A percentile compares a stretch with the other conserved stretches of the same genome.
Evolutionary conservation across 2,888 invertebrate genomes (phyloP).

Genomic region (Homarus gammarus): DNA sequence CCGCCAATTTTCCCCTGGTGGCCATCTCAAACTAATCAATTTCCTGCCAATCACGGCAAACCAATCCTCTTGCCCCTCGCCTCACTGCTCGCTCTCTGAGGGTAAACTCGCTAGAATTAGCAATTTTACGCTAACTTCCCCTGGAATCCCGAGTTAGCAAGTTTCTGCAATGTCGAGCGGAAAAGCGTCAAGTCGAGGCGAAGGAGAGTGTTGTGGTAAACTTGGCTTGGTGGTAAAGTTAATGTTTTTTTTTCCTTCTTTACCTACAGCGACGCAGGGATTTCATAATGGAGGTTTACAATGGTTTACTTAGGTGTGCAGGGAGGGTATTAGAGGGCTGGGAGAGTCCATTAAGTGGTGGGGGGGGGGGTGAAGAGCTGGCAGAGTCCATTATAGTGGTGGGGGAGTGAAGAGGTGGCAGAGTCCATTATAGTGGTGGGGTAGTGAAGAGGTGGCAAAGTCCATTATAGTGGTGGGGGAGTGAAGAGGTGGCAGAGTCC

Average conservation of each 20-base stretch:
- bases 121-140: slow-evolving; percentile 38
- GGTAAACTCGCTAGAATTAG: slow-evolving; percentile 36
- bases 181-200: slow-evolving; percentile 19
- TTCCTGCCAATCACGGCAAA: too few relatives aligned
- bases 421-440: too few relatives aligned
- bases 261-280: background rate
- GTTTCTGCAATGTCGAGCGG: slow-evolving; percentile 33
- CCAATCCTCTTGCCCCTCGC: background rate
- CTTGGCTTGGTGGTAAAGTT: slow-evolving; percentile 24
- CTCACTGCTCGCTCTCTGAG: background rate
- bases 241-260: slow-evolving; percentile 7
- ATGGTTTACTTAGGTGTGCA: background rate
- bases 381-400: too few relatives aligned
- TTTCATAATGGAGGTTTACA: background rate
- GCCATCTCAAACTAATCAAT: too few relatives aligned
- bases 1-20: too few relatives aligned
- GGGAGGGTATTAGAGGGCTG: background rate
- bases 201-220: slow-evolving; percentile 18
- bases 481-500: too few relatives aligned
- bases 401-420: too few relatives aligned
- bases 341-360: background rate
- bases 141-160: slow-evolving; percentile 34
- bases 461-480: too few relatives aligned
- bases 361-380: background rate
- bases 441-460: too few relatives aligned